Conservation (phyloP, 1,140 invertebrate species). For the Ostrea denselamellosa region DNA sequence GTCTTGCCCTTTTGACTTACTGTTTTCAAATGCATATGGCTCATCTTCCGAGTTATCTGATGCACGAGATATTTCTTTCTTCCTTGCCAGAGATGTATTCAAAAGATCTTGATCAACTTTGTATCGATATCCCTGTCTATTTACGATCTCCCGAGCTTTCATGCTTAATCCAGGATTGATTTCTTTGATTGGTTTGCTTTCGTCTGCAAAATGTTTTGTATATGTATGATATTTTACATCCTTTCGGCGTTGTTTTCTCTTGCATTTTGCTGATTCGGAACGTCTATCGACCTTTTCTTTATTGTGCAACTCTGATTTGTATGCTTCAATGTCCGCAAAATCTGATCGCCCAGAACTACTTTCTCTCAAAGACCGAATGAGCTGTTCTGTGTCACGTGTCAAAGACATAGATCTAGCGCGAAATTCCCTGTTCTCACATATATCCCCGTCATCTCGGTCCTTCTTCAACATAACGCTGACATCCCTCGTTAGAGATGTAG, state of each 20-base stretch:
- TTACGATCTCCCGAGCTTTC: slow-evolving; percentile 5
- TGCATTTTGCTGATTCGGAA: background rate
- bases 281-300: background rate
- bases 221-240: background rate
- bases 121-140: background rate
- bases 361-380: slow-evolving; percentile 5
- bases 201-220: background rate
- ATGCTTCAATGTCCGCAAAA: slow-evolving; percentile 20
- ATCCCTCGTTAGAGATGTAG: background rate
- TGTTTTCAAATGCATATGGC: background rate
- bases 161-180: slow-evolving; percentile 22
- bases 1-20: background rate
- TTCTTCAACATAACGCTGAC: background rate
- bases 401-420: background rate
- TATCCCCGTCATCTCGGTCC: background rate
- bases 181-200: slow-evolving; percentile 18
- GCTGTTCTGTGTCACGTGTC: background rate
- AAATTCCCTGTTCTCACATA: background rate
- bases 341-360: background rate
- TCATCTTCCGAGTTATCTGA: background rate
- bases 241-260: background rate
- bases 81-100: background rate
- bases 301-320: background rate
- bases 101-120: background rate
- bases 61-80: background rate